Percentiles rank a stretch among this genome's conserved stretches.
Evolutionary conservation across 64 coral and sea anemone species (phyloP).

Genomic region (Pachyseris speciosa): DNA sequence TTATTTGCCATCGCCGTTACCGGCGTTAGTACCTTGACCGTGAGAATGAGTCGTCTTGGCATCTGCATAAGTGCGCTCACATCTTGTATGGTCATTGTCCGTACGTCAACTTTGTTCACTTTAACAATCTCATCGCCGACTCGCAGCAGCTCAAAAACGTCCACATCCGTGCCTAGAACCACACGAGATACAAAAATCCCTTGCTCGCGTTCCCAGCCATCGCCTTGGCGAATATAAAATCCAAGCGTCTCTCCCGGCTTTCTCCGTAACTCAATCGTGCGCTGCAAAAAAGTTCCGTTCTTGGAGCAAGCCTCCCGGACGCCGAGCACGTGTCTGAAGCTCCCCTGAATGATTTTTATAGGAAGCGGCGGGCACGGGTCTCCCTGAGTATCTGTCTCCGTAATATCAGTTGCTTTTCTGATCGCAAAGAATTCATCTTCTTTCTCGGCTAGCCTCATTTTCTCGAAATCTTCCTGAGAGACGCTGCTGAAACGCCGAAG

Average conservation of each 20-base stretch:
- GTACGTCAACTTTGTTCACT: slow-evolving; percentile 99
- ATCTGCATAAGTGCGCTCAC: slow-evolving; percentile 99
- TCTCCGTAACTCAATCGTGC: slow-evolving; percentile 89
- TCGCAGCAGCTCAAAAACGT: slow-evolving; percentile 96
- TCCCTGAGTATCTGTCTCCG: slow-evolving; percentile 90
- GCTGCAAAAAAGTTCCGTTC: slow-evolving; percentile 96
- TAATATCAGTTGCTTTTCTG: slow-evolving; percentile 98
- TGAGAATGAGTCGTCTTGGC: slow-evolving; percentile 88
- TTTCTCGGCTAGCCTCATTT: slow-evolving; percentile 98
- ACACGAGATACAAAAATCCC: slow-evolving; percentile 99
- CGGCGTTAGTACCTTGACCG: slow-evolving; percentile 95
- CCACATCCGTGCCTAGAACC: slow-evolving; percentile 94
- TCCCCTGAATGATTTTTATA: slow-evolving; percentile 93
- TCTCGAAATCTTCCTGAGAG: slow-evolving; percentile 98
- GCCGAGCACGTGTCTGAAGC: slow-evolving; percentile 86
- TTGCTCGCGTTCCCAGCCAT: slow-evolving; percentile 92
- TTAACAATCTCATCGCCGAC: slow-evolving; percentile 97
- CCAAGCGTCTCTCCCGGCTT: slow-evolving; percentile 95
- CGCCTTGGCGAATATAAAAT: slow-evolving; percentile 99
- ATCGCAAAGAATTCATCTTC: slow-evolving; percentile 98
- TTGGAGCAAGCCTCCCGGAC: slow-evolving; percentile 97
- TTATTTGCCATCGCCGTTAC: slow-evolving; percentile 54
- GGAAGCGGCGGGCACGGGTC: slow-evolving; percentile 93
- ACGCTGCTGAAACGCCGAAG: slow-evolving; percentile 93
- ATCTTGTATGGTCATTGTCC: slow-evolving; percentile 93